Base-by-base conservation (phyloP, 2,888 invertebrate genomes). In the Galeruca laticollis region DNA sequence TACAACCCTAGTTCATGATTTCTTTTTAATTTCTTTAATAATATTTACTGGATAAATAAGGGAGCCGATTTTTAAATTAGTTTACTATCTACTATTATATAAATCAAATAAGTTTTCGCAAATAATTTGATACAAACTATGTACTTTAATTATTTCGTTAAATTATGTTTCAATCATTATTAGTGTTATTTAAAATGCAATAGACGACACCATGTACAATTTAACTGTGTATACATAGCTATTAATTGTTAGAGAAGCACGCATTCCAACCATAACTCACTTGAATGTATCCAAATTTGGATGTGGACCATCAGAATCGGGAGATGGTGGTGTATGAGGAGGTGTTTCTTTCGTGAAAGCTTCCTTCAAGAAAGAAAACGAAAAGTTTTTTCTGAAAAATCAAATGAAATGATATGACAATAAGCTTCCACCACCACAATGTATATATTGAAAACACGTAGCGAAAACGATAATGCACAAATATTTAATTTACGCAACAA, bases 371-470 rank as follows among this genome's bases (percentile, higher is more conserved):
- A 71, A 68, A 63, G 71, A 67, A 65, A 68, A 71, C 54, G 71
- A 68, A 69, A 63, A 65, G 51, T 73, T 70, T 73, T 64, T 73
- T 69, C 73, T 73, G 71, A 73, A 73, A 73, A 69, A 61, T 60
- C 47, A 70, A 64, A 67, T 57, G 59, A 73, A 49, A 47, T 35
- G 56, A 57, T 54, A 26, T 35, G 35, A 31, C 18, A 35, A 57
- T 31, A 33, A 35, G 31, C 37, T 37, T 57, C 33, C 51, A 62
- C 61, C 35, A 51, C 47, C 64, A 69, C 26, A 47, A 37, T 57
- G 40, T 40, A 18, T 35, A 18, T 51, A 13, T 54, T 13, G 18
- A 13, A 26, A 35, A 59, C 18, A 59, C 31, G 18, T 40, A 18
- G 20, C 59, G 11, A 21, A 26, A 49, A 20, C n/a, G 15, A 10